phyloP scores from a whole-genome alignment of 1,140 invertebrate species.

The Bradysia coprophila region DNA sequence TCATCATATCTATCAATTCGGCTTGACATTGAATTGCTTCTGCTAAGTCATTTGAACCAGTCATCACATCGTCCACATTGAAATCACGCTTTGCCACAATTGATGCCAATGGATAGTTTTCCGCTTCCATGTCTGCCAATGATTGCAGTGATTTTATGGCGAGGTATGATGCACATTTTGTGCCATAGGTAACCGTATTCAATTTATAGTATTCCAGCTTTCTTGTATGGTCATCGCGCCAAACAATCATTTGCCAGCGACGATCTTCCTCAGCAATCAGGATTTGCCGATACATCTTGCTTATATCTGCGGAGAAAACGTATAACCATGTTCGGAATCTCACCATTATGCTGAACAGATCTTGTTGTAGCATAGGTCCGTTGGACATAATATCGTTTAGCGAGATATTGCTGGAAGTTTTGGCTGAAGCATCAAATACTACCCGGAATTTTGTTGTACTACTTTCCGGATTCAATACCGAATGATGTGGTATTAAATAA shows the following conservation, averaged over 20 bases:
- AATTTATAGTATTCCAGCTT: constrained; percentile 11
- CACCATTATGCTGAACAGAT: constrained; percentile 19
- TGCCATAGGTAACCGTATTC: constrained; percentile 16
- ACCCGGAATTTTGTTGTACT: constrained; percentile 12
- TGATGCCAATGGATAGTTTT: constrained; percentile 6
- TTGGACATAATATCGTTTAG: constrained; percentile 18
- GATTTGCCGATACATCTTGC: constrained; percentile 26
- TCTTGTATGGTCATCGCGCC: constrained; percentile 12
- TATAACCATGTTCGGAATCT: constrained; percentile 18
- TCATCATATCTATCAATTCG: constrained; percentile 1
- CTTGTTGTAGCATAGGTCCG: constrained; percentile 21
- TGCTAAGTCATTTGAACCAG: constrained; percentile 2
- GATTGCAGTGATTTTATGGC: constrained; percentile 11
- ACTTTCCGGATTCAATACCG: constrained; percentile 9
- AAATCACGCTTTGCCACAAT: constrained; percentile 6
- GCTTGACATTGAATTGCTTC: constrained; percentile 1
- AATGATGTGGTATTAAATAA: constrained; percentile 15
- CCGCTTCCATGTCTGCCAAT: constrained; percentile 9
- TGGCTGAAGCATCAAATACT: constrained; percentile 14
- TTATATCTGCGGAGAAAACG: constrained; percentile 18
- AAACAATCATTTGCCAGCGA: constrained; percentile 24
- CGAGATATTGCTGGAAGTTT: constrained; percentile 10
- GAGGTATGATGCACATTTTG: constrained; percentile 11
- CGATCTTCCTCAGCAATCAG: constrained; percentile 13
- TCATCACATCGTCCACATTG: constrained; percentile 5